Evolutionary conservation across 2,797 vertebrate genomes (phyloP), one percentile per base, ranked within the genome.

Genomic region (Sylvia borin): DNA sequence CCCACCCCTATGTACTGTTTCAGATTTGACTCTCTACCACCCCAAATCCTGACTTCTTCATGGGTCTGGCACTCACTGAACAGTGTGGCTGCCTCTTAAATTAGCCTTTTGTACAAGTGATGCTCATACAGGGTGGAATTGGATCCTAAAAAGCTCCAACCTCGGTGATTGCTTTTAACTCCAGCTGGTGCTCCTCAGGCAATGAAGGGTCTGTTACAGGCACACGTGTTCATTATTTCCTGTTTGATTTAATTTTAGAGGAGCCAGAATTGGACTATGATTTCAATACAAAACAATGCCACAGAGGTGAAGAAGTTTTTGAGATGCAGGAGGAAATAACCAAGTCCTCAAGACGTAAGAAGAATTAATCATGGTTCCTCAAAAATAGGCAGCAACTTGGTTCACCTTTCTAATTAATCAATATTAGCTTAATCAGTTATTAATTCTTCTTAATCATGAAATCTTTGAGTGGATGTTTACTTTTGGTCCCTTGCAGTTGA

Each of bases 241-340:
- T 67, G n/a, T 86, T 90, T 51, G 43, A 62, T 93, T 88, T 76
- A 66, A 84, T 88, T 84, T 92, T 42, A 92, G 67, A 13, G 89
- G 74, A 86, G 82, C 32, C 34, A 79, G 67, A 78, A 88, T 22
- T 71, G 80, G 67, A 38, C n/a, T 85, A 67, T 85, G 90, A 94
- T 90, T 95, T 87, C 83, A 87, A 17, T 92, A 53, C 51, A 79
- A 51, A 88, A 15, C 48, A 50, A 6, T 66, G 89, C 66, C 34
- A 32, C 48, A 80, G 58, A 43, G 58, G 11, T 74, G 60, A 81
- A n/a, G 58, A 74, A 92, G n/a, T 68, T 86, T n/a, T 67, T 66
- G 76, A 91, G 75, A 68, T 77, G 51, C 13, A 29, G 7, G 1
- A 90, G 50, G 48, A 64, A 78, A 73, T 78, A 53, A 53, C 20